Evolutionary conservation across 1,140 invertebrate genomes (phyloP).

Genomic region (Centruroides vittatus): DNA sequence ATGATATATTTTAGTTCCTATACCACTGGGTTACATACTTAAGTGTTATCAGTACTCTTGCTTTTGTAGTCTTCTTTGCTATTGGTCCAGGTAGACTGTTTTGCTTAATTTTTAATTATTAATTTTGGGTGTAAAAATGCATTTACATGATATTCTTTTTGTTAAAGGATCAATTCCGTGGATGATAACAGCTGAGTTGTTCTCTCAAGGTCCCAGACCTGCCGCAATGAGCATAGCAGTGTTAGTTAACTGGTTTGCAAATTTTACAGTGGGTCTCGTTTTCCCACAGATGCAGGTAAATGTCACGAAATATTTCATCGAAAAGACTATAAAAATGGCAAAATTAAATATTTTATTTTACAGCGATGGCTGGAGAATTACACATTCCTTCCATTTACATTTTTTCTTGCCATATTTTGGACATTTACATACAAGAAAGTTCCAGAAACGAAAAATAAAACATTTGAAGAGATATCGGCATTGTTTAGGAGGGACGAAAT

Average conservation of each 20-base stretch:
- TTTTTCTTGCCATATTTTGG: constrained; percentile 88
- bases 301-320: constrained; percentile 6
- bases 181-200: constrained; percentile 97
- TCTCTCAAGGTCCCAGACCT: constrained; percentile 88
- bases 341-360: constrained; percentile 14
- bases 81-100: constrained; percentile 53
- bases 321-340: background rate
- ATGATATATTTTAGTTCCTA: constrained; percentile 77
- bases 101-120: constrained; percentile 16
- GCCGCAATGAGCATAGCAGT: constrained; percentile 97
- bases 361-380: constrained; percentile 82
- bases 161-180: constrained; percentile 77
- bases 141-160: background rate
- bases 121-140: background rate
- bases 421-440: constrained; percentile 95
- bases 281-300: constrained; percentile 83
- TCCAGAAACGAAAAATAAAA: constrained; percentile 97
- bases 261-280: constrained; percentile 89
- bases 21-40: constrained; percentile 94
- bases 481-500: constrained; percentile 34
- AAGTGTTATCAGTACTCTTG: constrained; percentile 80
- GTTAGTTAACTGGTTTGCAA: constrained; percentile 95
- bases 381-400: constrained; percentile 93
- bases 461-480: constrained; percentile 89
- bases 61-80: constrained; percentile 94